phyloP scores from a whole-genome alignment of 1,140 invertebrate genomes.

The Antheraea pernyi region DNA sequence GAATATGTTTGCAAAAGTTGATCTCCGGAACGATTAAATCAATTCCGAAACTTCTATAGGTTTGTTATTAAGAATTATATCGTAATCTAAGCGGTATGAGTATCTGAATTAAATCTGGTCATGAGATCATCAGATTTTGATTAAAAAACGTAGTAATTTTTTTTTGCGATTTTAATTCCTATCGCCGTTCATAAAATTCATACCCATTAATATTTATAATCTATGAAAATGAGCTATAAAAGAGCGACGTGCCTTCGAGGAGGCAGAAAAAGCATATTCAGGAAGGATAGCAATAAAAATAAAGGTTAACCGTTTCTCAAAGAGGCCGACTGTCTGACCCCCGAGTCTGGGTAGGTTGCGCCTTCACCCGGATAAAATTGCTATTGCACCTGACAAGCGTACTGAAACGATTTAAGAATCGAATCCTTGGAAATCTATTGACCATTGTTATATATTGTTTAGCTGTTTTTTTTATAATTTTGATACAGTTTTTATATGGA shows the following conservation, averaged over 20 bases:
- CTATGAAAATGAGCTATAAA: constrained; percentile 20
- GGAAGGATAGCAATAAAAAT: constrained; percentile 44
- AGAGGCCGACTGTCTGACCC: constrained; percentile 22
- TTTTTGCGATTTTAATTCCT: no score
- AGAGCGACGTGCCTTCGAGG: constrained; percentile 15
- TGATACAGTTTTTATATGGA: neutral
- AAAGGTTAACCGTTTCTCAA: constrained; percentile 48
- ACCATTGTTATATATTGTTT: constrained; percentile 13
- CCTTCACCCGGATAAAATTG: constrained; percentile 38
- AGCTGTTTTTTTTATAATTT: neutral
- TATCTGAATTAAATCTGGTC: no score
- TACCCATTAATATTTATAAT: neutral
- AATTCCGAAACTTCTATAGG: no score
- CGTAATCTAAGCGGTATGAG: no score
- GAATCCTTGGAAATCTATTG: constrained; percentile 17
- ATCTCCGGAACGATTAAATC: no score
- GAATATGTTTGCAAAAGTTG: no score
- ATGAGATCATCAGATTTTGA: no score
- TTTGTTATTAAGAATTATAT: no score
- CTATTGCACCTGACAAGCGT: constrained; percentile 50
- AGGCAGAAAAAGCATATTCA: constrained; percentile 23
- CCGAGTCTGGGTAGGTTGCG: constrained; percentile 20
- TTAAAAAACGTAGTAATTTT: no score
- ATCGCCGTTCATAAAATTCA: no score
- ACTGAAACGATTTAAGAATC: constrained; percentile 26